Conservation (phyloP, 2,888 invertebrate species). For the Tinea pellionella region DNA sequence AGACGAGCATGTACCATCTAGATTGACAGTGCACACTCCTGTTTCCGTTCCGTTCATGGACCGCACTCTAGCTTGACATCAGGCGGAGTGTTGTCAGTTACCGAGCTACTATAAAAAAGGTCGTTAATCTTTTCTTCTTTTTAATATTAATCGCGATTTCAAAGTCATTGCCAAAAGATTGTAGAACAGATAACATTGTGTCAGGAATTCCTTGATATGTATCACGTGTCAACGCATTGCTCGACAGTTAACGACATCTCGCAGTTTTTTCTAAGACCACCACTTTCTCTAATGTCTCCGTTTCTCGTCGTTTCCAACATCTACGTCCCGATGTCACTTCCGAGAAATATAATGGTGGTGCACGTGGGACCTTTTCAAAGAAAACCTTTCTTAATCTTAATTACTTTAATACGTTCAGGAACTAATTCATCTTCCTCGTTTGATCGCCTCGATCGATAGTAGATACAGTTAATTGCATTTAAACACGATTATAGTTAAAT, state of each 20-base stretch:
- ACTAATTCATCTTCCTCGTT: constrained; percentile 8
- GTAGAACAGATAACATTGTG: background rate
- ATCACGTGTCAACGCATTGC: background rate
- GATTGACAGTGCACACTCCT: no score
- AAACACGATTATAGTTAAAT: background rate
- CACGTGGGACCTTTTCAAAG: constrained; percentile 36
- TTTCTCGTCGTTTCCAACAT: constrained; percentile 30
- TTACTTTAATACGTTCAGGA: constrained; percentile 5
- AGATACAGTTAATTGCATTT: background rate
- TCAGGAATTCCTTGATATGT: background rate
- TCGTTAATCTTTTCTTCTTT: no score
- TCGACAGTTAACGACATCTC: constrained; percentile 1
- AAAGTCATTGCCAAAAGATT: background rate
- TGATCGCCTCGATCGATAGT: constrained; percentile 4
- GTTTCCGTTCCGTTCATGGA: no score
- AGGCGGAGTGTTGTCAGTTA: no score
- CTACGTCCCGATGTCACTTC: constrained; percentile 33
- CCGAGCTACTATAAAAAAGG: no score
- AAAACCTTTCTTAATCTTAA: constrained; percentile 24
- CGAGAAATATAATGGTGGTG: constrained; percentile 25
- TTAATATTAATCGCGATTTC: no score
- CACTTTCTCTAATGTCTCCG: constrained; percentile 24
- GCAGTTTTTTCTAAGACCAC: constrained; percentile 19
- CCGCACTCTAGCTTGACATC: no score
- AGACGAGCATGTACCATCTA: no score